phyloP scores from a whole-genome alignment of 2,797 vertebrate genomes.

The Chloroceryle inda region DNA sequence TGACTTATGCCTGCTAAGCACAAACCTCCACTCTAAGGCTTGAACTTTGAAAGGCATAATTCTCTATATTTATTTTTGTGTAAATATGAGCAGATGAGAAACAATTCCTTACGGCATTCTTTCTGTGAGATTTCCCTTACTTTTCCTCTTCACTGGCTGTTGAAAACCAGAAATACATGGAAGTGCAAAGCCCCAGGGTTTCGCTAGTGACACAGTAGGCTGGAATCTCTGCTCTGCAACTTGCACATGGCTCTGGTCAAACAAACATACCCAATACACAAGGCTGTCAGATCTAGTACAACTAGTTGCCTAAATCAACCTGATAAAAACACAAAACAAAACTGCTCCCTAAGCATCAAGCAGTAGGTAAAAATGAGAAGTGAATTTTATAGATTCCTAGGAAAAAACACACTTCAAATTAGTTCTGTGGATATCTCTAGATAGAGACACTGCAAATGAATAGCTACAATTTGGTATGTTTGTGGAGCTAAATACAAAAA shows the following conservation, averaged over 20 bases:
- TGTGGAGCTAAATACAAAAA: not conserved
- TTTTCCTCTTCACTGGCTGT: not conserved
- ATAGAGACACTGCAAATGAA: not conserved
- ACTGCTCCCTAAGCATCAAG: not conserved
- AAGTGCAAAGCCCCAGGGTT: conserved; percentile 24
- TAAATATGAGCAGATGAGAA: conserved; percentile 28
- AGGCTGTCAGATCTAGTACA: not conserved
- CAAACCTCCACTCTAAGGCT: not conserved
- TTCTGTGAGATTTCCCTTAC: not conserved
- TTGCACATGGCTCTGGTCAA: not conserved
- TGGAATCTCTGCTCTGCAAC: not conserved
- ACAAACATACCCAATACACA: not conserved
- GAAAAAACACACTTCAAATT: not conserved
- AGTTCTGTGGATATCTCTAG: not conserved
- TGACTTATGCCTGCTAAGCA: conserved; percentile 45
- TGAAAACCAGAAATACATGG: not conserved
- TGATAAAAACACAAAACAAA: not conserved
- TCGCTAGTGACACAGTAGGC: not conserved
- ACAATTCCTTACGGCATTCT: not conserved
- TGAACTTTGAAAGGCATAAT: conserved; percentile 7
- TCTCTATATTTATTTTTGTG: not conserved
- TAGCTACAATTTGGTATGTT: not conserved
- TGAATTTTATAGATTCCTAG: not conserved
- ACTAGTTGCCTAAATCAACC: not conserved
- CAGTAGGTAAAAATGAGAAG: not conserved